Conservation (phyloP, 2,113 vertebrate species). For the Macaca nemestrina region DNA sequence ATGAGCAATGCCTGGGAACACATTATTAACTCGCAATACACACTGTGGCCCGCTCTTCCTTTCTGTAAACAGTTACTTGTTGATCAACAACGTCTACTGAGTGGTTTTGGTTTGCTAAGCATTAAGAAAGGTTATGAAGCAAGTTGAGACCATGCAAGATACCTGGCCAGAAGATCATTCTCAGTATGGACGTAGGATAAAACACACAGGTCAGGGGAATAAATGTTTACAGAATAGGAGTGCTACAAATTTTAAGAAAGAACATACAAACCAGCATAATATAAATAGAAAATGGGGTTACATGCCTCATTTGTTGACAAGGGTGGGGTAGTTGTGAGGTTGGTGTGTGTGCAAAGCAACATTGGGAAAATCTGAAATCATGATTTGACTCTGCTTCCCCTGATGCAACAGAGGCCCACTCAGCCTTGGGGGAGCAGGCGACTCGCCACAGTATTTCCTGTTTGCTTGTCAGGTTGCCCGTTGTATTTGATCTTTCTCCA, state of each 20-base stretch:
- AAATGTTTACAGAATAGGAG: neutral
- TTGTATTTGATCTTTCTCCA: conserved; percentile 42
- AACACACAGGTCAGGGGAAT: neutral
- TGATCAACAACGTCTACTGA: neutral
- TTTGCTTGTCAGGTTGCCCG: conserved; percentile 45
- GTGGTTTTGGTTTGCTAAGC: neutral
- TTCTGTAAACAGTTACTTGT: neutral
- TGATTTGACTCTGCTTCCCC: conserved; percentile 30
- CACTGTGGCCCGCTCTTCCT: neutral
- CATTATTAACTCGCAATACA: neutral
- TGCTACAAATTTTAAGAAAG: neutral
- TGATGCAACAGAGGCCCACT: neutral
- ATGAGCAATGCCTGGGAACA: neutral
- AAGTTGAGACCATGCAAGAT: neutral
- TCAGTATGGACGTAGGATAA: neutral
- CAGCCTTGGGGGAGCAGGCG: neutral
- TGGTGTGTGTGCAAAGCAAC: neutral
- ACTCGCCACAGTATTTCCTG: conserved; percentile 55
- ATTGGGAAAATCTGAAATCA: conserved; percentile 42
- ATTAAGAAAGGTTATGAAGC: conserved; percentile 20
- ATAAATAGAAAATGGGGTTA: neutral
- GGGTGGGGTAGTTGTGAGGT: neutral
- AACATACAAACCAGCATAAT: neutral
- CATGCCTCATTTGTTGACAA: neutral
- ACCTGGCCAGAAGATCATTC: neutral